Evolutionary conservation across 2,888 invertebrate species (phyloP).

Genomic region (Physocephala rufipes): DNA sequence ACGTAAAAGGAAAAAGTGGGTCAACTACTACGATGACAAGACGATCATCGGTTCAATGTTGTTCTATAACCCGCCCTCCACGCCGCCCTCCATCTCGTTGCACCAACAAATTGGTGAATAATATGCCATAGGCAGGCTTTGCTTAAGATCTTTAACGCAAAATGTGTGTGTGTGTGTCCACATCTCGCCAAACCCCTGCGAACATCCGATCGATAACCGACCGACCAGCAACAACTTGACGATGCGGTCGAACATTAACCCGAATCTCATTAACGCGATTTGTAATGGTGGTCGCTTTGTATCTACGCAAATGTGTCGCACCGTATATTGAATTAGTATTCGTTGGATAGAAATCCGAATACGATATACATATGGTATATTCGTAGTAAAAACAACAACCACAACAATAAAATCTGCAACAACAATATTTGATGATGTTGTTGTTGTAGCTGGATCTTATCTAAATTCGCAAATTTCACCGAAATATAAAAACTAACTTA

Average conservation of each 20-base stretch:
- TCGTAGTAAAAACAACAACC: neutral
- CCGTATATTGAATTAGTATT: slow-evolving; percentile 23
- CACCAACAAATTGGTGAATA: no score
- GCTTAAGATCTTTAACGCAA: neutral
- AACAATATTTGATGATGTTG: neutral
- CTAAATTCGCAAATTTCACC: neutral
- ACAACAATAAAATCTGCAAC: slow-evolving; percentile 3
- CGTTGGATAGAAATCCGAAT: slow-evolving; percentile 9
- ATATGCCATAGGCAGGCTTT: neutral
- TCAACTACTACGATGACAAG: slow-evolving; percentile 3
- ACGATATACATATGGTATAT: neutral
- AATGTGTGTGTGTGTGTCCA: neutral
- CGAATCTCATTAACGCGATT: neutral
- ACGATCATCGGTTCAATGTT: no score
- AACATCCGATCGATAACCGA: neutral
- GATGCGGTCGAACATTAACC: neutral
- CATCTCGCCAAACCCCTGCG: neutral
- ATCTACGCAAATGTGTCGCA: neutral
- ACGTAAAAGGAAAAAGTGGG: slow-evolving; percentile 4
- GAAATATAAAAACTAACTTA: slow-evolving; percentile 18
- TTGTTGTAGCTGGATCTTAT: neutral
- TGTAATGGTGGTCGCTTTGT: neutral
- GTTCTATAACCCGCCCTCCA: no score
- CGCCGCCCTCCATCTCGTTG: no score
- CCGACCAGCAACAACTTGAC: neutral